Evolutionary conservation across 2,113 vertebrate species (phyloP).

Genomic region (Sylvilagus bachmani): DNA sequence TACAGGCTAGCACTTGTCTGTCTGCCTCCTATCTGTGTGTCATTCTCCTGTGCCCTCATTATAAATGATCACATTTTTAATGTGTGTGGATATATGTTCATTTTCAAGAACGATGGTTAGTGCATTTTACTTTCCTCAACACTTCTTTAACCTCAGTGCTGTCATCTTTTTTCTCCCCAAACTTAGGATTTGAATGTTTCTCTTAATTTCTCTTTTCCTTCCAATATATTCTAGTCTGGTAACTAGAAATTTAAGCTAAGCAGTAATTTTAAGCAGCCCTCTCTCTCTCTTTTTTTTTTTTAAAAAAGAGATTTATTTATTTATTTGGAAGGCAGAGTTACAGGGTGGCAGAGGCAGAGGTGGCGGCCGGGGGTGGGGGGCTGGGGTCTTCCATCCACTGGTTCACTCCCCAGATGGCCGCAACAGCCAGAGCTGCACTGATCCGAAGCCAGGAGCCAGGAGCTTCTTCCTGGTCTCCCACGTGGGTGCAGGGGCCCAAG

Average conservation of each 20-base stretch:
- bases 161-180: constrained; percentile 26
- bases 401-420: too few species aligned
- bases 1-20: constrained; percentile 71
- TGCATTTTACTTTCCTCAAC: constrained; percentile 25
- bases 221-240: constrained; percentile 8
- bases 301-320: too few species aligned
- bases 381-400: too few species aligned
- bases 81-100: not conserved
- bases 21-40: constrained; percentile 44
- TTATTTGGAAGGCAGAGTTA: too few species aligned
- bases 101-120: constrained; percentile 50
- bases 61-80: constrained; percentile 26
- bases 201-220: constrained; percentile 55
- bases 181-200: not conserved
- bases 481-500: too few species aligned
- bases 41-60: constrained; percentile 50
- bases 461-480: too few species aligned
- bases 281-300: too few species aligned
- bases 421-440: too few species aligned
- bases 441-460: too few species aligned
- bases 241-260: constrained; percentile 37
- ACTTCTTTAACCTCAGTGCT: not conserved
- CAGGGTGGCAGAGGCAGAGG: too few species aligned
- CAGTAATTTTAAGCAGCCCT: not conserved
- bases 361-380: too few species aligned